These are phyloP conservation scores for Eilema sororculum DNA, from an alignment of 2,888 invertebrate species.

Conservation along the genomic window DNA sequence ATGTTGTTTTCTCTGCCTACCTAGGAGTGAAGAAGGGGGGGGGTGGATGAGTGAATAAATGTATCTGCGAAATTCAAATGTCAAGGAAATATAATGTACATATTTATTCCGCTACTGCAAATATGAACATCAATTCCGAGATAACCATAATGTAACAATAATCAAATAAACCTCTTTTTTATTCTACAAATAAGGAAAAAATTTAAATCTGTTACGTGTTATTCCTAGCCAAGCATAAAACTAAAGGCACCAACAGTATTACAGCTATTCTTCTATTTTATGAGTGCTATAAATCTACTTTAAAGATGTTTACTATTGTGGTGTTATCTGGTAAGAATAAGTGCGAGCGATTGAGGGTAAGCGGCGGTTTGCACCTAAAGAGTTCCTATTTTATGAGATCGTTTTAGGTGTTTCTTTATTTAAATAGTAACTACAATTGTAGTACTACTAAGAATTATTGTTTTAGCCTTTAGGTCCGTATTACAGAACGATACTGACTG, in stretches of 20 bases:
- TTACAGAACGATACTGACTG: too few species aligned
- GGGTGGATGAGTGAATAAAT: too few species aligned
- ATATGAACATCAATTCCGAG: background rate
- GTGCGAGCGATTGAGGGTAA: constrained; percentile 12
- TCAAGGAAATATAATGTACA: background rate
- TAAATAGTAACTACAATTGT: too few species aligned
- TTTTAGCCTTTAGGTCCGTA: too few species aligned
- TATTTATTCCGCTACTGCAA: background rate
- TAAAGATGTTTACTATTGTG: constrained; percentile 48
- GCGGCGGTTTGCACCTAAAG: background rate
- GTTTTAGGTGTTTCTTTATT: background rate
- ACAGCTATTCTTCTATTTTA: constrained; percentile 43
- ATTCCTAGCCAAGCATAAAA: constrained; percentile 27
- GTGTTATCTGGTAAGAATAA: constrained; percentile 18
- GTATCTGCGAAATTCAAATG: background rate
- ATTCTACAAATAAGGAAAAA: constrained; percentile 1
- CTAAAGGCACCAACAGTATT: constrained; percentile 28
- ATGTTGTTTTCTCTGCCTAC: too few species aligned
- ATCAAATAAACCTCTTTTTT: constrained; percentile 5
- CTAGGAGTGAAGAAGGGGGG: too few species aligned
- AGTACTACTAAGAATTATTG: too few species aligned
- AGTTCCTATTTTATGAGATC: background rate
- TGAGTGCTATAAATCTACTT: constrained; percentile 45
- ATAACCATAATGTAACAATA: background rate
- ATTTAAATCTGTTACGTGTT: constrained; percentile 34